phyloP scores from a whole-genome alignment of 2,797 vertebrate species.

The Petrocephalus sullivani region DNA sequence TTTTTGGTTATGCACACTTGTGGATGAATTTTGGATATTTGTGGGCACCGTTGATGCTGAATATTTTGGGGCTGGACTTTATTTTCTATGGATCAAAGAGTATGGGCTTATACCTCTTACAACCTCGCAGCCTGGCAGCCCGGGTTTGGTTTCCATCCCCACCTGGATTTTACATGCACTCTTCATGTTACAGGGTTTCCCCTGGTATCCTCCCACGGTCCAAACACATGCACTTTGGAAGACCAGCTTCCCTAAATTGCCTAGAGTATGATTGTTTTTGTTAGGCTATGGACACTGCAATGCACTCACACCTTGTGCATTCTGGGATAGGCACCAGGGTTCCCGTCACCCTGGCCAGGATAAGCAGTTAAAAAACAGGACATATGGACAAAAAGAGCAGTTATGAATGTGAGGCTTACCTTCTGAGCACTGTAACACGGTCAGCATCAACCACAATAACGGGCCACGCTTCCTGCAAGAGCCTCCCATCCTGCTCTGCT shows the following conservation, averaged over 20 bases:
- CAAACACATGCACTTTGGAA: not conserved
- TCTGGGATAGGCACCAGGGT: not conserved
- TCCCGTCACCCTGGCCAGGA: not conserved
- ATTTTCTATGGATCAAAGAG: not conserved
- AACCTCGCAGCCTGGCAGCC: not conserved
- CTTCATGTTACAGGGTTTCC: not conserved
- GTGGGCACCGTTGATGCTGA: not conserved
- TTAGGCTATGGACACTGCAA: not conserved
- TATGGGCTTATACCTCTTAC: not conserved
- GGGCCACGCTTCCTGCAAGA: conserved; percentile 72
- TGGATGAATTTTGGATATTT: not conserved
- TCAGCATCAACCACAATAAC: conserved; percentile 67
- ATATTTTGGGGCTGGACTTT: not conserved
- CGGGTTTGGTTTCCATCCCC: not conserved
- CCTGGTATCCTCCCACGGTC: not conserved
- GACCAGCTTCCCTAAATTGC: not conserved
- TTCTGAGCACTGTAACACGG: conserved; percentile 68
- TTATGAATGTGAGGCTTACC: conserved; percentile 52
- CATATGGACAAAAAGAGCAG: not conserved
- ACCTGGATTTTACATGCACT: not conserved
- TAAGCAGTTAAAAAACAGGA: not conserved
- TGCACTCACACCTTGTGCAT: not conserved
- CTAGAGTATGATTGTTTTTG: not conserved
- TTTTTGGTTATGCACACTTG: not conserved
- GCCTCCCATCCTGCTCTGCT: conserved; percentile 73